Evolutionary conservation across 2,113 vertebrate genomes (phyloP).

Genomic region (Ameiurus melas): DNA sequence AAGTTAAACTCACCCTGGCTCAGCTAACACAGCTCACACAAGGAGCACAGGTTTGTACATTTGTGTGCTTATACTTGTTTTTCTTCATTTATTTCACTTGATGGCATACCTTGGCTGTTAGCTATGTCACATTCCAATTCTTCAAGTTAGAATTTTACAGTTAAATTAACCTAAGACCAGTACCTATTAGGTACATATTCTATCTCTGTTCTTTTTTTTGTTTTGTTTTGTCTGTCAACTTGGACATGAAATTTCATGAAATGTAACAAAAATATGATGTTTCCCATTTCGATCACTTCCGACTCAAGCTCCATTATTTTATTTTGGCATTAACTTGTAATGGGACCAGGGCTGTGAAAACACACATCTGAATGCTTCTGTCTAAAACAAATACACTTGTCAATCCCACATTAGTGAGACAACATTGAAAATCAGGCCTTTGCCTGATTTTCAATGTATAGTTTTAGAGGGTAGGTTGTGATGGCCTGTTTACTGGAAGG

Average conservation of each 20-base stretch:
- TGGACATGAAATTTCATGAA: neutral
- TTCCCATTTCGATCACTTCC: neutral
- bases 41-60: conserved; percentile 82
- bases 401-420: neutral
- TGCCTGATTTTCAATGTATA: too few relatives aligned
- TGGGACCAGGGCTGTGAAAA: neutral
- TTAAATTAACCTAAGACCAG: neutral
- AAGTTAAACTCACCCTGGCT: conserved; percentile 97
- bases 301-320: neutral
- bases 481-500: neutral
- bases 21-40: conserved; percentile 96
- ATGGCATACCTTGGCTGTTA: neutral
- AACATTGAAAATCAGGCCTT: neutral
- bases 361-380: neutral
- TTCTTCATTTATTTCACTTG: neutral
- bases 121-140: neutral
- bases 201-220: neutral
- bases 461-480: neutral
- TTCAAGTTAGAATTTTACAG: neutral
- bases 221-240: neutral
- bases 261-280: neutral
- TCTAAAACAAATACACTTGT: neutral
- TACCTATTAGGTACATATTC: neutral
- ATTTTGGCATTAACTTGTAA: neutral
- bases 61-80: neutral